phyloP scores from a whole-genome alignment of 2,113 vertebrate species.

The Arenaria interpres region DNA sequence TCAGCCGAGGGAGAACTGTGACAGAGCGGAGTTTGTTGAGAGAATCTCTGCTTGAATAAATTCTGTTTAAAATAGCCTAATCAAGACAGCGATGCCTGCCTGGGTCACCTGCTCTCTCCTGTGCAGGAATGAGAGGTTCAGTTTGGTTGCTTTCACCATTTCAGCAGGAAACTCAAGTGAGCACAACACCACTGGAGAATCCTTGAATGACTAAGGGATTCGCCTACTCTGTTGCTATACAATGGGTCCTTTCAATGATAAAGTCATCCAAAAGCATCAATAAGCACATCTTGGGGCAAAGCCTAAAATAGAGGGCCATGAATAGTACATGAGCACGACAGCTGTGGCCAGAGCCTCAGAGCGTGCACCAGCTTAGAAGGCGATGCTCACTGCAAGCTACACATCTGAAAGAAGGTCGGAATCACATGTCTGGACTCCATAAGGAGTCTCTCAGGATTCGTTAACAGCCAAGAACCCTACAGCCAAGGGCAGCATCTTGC shows the following conservation, averaged over 20 bases:
- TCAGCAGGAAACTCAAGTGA: not conserved
- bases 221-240: not conserved
- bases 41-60: not conserved
- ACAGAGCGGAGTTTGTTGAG: not conserved
- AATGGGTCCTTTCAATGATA: not conserved
- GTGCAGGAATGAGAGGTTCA: not conserved
- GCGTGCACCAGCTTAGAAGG: not conserved
- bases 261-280: not conserved
- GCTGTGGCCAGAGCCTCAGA: not conserved
- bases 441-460: not conserved
- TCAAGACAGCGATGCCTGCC: not conserved
- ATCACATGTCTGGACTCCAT: not conserved
- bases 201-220: not conserved
- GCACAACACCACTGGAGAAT: not conserved
- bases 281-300: not conserved
- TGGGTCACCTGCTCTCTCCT: not conserved
- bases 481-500: not conserved
- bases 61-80: not conserved
- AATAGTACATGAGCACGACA: not conserved
- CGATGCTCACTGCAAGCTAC: not conserved
- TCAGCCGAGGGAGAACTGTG: not conserved
- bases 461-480: not conserved
- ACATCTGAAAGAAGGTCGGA: not conserved
- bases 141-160: not conserved
- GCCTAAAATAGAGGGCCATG: not conserved